phyloP scores from a whole-genome alignment of 2,113 vertebrate genomes.

The Antechinus flavipes region DNA sequence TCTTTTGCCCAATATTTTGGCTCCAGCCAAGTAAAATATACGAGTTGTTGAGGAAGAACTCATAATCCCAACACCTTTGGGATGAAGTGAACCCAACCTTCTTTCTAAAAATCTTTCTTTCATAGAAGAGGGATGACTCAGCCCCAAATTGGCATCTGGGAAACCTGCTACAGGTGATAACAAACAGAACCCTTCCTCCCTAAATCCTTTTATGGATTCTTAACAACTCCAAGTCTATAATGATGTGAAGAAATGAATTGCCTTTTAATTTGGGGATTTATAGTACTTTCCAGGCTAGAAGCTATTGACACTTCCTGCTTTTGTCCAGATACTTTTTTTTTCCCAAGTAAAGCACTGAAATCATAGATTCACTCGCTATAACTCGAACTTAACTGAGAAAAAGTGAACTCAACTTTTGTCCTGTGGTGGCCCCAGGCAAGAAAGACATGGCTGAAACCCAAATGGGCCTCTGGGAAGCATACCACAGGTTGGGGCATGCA shows the following conservation, averaged over 20 bases:
- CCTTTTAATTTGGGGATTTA: background rate
- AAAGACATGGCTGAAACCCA: background rate
- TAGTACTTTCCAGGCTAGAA: background rate
- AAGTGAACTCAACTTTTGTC: background rate
- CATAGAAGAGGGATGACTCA: background rate
- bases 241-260: background rate
- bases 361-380: background rate
- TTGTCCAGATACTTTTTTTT: background rate
- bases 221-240: background rate
- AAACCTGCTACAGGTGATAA: background rate
- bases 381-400: background rate
- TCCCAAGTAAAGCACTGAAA: background rate
- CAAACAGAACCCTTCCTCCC: background rate
- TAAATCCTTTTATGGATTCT: background rate
- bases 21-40: background rate
- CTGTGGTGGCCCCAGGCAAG: background rate
- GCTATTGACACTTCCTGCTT: background rate
- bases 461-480: background rate
- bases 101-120: background rate
- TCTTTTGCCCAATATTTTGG: background rate
- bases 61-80: background rate
- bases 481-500: background rate
- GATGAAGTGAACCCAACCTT: background rate
- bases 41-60: background rate
- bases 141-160: background rate